A percentile compares a stretch with the other conserved stretches of the same genome.
Evolutionary conservation across 2,888 invertebrate genomes (phyloP).

Genomic region (Trachelus stipa): DNA sequence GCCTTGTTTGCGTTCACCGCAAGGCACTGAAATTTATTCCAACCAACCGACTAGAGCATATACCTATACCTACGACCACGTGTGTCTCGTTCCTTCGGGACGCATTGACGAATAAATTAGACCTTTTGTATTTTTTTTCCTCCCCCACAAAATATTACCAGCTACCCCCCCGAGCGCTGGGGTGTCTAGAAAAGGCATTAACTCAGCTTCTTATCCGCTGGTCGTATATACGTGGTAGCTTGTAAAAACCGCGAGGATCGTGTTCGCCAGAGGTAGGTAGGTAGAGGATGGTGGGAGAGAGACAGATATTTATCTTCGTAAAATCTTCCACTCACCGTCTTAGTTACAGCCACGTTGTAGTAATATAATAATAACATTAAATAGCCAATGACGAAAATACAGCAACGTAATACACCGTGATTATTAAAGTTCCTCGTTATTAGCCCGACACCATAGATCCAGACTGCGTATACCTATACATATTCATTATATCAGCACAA

Average conservation of each 20-base stretch:
- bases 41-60: too few relatives aligned
- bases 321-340: not conserved
- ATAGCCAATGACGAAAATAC: not conserved
- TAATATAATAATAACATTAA: not conserved
- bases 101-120: not conserved
- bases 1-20: not conserved
- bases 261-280: constrained; percentile 18
- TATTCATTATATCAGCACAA: not conserved
- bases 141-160: not conserved
- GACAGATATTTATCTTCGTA: not conserved
- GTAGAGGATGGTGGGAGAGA: not conserved
- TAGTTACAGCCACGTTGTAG: not conserved
- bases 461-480: not conserved
- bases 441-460: not conserved
- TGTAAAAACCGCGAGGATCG: constrained; percentile 1
- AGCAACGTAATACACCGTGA: not conserved
- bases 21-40: not conserved
- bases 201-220: not conserved
- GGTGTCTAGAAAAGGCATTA: not conserved
- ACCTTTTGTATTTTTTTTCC: not conserved
- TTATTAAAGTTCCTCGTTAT: not conserved
- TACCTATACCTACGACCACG: not conserved
- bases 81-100: not conserved
- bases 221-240: not conserved
- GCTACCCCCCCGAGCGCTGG: not conserved